Conservation (phyloP, 2,888 invertebrate species). For the Gerris lacustris region DNA sequence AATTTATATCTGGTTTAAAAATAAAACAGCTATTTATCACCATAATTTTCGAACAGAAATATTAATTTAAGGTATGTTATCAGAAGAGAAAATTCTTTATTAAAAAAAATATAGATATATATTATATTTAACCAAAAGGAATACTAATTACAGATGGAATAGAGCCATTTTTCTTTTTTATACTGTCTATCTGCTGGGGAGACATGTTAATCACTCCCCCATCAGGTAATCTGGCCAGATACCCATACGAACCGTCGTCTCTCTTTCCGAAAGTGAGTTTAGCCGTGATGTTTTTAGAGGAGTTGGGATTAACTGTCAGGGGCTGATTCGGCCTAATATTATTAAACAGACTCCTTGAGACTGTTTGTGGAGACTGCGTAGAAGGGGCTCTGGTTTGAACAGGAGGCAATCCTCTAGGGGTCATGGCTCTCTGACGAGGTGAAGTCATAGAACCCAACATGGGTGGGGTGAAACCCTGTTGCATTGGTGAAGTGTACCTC, state of each 20-base stretch:
- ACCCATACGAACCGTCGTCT: conserved; percentile 1
- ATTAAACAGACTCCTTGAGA: neutral
- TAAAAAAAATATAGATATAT: no score
- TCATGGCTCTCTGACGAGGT: neutral
- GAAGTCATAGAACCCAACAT: neutral
- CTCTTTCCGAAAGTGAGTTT: neutral
- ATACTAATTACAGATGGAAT: neutral
- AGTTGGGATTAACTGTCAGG: neutral
- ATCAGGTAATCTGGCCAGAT: neutral
- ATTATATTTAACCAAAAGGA: neutral
- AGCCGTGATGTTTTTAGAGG: neutral
- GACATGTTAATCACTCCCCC: neutral
- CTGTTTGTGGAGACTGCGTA: neutral
- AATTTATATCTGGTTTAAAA: no score
- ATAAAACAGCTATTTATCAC: no score
- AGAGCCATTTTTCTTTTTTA: neutral
- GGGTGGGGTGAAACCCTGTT: neutral
- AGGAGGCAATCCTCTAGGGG: neutral
- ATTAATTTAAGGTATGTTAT: no score
- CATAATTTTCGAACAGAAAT: no score
- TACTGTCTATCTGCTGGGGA: neutral
- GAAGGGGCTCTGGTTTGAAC: neutral
- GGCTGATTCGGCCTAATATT: neutral
- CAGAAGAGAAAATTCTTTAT: no score
- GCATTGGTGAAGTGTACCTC: neutral